phyloP scores from a whole-genome alignment of 2,113 vertebrate genomes.

The Tetrao urogallus region DNA sequence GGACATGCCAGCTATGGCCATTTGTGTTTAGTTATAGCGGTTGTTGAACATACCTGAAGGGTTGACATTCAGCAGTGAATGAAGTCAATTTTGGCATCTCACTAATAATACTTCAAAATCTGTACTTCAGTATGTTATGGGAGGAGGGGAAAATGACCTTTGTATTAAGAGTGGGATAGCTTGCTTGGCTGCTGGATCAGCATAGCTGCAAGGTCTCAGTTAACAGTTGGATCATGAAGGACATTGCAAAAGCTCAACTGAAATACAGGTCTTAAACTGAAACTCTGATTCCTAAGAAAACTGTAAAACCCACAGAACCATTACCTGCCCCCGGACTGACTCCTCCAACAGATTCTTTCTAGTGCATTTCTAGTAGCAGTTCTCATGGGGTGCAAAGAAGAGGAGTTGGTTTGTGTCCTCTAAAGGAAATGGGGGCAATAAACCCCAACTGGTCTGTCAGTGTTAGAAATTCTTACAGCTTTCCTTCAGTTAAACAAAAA shows the following conservation, averaged over 20 bases:
- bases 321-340: neutral
- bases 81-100: conserved; percentile 40
- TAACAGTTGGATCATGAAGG: neutral
- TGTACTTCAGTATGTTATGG: neutral
- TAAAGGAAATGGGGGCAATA: neutral
- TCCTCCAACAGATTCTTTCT: neutral
- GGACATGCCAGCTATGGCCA: conserved; percentile 38
- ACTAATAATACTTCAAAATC: conserved; percentile 18
- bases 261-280: neutral
- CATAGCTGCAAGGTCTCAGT: neutral
- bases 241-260: neutral
- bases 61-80: neutral
- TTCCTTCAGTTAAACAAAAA: neutral
- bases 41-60: conserved; percentile 50
- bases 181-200: neutral
- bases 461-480: neutral
- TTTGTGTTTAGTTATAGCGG: conserved; percentile 47
- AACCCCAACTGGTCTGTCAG: neutral
- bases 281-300: neutral
- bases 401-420: neutral
- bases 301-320: neutral
- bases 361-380: neutral
- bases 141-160: neutral
- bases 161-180: neutral
- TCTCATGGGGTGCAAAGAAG: neutral